phyloP scores from a whole-genome alignment of 2,113 vertebrate genomes.

The Eidolon helvum region DNA sequence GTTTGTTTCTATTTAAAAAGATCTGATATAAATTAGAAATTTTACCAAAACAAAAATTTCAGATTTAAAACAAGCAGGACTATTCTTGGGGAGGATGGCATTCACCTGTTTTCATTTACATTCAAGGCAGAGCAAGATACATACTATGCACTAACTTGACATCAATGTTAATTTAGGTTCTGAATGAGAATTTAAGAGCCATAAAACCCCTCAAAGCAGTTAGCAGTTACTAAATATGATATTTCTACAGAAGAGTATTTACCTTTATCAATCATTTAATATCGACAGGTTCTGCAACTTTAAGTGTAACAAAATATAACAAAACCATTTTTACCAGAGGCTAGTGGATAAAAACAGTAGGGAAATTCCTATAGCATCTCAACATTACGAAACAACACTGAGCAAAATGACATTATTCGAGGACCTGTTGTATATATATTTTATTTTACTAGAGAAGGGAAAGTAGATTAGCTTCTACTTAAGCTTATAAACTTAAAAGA shows the following conservation, averaged over 20 bases:
- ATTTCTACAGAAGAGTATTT: conserved; percentile 18
- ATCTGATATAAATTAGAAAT: conserved; percentile 3
- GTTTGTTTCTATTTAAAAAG: conserved; percentile 19
- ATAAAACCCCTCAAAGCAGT: not conserved
- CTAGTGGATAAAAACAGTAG: not conserved
- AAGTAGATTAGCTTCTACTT: not conserved
- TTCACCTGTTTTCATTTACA: not conserved
- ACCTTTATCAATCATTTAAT: not conserved
- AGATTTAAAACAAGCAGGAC: not conserved
- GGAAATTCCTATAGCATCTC: not conserved
- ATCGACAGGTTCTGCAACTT: not conserved
- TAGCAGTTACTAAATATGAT: not conserved
- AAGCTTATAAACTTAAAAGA: not conserved
- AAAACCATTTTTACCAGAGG: not conserved
- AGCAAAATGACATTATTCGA: not conserved
- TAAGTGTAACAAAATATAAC: not conserved
- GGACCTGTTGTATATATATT: not conserved
- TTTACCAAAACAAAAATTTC: not conserved
- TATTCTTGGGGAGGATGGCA: not conserved
- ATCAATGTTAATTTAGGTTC: not conserved
- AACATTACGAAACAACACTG: not conserved
- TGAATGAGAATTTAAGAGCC: not conserved
- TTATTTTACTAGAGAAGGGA: conserved; percentile 26
- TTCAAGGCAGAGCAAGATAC: not conserved
- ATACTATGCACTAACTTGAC: not conserved